These are phyloP conservation scores for Rattus rattus DNA, from an alignment of 2,113 vertebrate genomes.

Conservation along the genomic window DNA sequence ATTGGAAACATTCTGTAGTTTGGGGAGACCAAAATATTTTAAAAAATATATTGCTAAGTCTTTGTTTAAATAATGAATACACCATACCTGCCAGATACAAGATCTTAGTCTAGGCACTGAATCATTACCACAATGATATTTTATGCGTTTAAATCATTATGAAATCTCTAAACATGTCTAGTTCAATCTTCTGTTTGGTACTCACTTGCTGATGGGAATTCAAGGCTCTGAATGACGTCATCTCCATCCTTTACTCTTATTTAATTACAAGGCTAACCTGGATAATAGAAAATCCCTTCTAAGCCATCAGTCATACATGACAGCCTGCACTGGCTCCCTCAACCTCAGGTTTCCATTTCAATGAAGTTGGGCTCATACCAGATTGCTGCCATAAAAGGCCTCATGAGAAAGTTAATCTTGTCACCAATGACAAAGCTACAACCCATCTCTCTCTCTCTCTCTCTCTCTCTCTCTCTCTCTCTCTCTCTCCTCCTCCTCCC, in stretches of 20 bases:
- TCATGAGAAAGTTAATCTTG: conserved; percentile 26
- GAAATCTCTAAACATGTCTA: conserved; percentile 54
- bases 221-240: conserved; percentile 40
- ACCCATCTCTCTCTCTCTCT: neutral
- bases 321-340: neutral
- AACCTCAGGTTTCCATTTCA: conserved; percentile 37
- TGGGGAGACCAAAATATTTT: neutral
- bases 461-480: too few relatives aligned
- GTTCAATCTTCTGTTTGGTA: conserved; percentile 39
- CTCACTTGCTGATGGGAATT: conserved; percentile 61
- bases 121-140: neutral
- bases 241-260: neutral
- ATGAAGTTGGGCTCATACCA: neutral
- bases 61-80: neutral
- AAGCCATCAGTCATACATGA: conserved; percentile 60
- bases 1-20: neutral
- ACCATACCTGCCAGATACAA: neutral
- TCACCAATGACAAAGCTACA: neutral
- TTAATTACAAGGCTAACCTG: conserved; percentile 55
- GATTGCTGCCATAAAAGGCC: neutral
- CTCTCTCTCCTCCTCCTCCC: too few relatives aligned
- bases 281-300: conserved; percentile 43
- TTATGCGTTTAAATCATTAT: conserved; percentile 44
- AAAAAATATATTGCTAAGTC: neutral
- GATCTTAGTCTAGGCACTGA: neutral